These are phyloP conservation scores for Siniperca knerii DNA, from an alignment of 2,113 vertebrate genomes.

Conservation along the genomic window DNA sequence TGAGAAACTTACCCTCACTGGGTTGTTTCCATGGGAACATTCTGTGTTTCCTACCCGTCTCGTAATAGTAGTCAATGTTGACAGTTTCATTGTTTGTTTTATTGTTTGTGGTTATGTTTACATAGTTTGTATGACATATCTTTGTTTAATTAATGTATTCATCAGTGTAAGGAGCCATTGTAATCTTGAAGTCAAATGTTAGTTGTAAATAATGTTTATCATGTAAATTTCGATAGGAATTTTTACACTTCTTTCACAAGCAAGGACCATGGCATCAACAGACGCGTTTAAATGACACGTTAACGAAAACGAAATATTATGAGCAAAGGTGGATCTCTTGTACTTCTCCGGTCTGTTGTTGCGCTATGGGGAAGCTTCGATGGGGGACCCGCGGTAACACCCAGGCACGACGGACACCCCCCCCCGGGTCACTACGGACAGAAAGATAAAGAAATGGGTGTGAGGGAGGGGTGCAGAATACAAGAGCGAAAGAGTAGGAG, in stretches of 20 bases:
- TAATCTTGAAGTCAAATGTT: neutral
- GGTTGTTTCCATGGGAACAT: constrained; percentile 27
- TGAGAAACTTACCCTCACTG: neutral
- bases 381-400: too few species aligned
- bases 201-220: neutral
- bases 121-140: neutral
- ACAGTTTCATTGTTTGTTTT: neutral
- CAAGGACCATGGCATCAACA: too few species aligned
- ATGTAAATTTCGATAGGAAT: neutral
- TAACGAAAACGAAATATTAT: too few species aligned
- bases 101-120: neutral
- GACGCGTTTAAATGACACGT: too few species aligned
- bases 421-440: too few species aligned
- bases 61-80: neutral
- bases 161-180: neutral
- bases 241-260: neutral
- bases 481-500: too few species aligned
- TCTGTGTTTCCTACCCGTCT: neutral
- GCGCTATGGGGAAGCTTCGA: too few species aligned
- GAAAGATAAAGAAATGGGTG: too few species aligned
- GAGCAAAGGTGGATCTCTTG: too few species aligned
- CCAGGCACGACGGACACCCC: too few species aligned
- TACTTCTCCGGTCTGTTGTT: too few species aligned
- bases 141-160: constrained; percentile 1
- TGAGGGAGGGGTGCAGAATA: too few species aligned